Evolutionary conservation across 1,140 invertebrate genomes (phyloP).

Genomic region (Microplitis mediator): DNA sequence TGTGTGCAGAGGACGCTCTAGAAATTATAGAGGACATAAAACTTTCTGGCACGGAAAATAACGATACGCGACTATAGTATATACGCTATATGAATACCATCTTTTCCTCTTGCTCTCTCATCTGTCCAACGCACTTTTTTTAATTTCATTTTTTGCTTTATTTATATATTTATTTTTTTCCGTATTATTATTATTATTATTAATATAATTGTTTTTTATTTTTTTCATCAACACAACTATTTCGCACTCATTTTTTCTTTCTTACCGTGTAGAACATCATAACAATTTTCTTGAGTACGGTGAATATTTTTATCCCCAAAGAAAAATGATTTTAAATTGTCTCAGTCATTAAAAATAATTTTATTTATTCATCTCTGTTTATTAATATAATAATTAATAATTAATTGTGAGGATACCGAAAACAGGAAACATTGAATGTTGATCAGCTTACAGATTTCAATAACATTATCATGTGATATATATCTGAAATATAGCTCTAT

Average conservation of each 20-base stretch:
- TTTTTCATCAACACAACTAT: not conserved
- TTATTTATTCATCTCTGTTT: too few relatives aligned
- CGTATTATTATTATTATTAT: not conserved
- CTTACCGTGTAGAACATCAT: not conserved
- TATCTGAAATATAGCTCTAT: slow-evolving; percentile 5
- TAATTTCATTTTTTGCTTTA: not conserved
- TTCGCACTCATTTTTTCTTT: not conserved
- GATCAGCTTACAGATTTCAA: not conserved
- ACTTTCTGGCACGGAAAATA: slow-evolving; percentile 19
- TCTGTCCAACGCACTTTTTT: slow-evolving; percentile 2
- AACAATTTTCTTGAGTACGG: not conserved
- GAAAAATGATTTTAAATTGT: too few relatives aligned
- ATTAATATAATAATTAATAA: too few relatives aligned
- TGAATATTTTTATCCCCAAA: too few relatives aligned
- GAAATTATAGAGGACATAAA: slow-evolving; percentile 22
- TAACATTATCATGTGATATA: not conserved
- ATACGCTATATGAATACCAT: slow-evolving; percentile 7
- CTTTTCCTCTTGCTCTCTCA: slow-evolving; percentile 12
- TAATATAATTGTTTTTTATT: not conserved
- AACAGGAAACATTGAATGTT: too few relatives aligned
- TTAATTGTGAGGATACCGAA: too few relatives aligned
- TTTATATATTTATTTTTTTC: not conserved
- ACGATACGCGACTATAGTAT: slow-evolving; percentile 4
- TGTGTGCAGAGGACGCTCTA: slow-evolving; percentile 18
- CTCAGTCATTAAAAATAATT: too few relatives aligned